Conservation (phyloP, 1,140 invertebrate genomes). For the Drosophila saltans region DNA sequence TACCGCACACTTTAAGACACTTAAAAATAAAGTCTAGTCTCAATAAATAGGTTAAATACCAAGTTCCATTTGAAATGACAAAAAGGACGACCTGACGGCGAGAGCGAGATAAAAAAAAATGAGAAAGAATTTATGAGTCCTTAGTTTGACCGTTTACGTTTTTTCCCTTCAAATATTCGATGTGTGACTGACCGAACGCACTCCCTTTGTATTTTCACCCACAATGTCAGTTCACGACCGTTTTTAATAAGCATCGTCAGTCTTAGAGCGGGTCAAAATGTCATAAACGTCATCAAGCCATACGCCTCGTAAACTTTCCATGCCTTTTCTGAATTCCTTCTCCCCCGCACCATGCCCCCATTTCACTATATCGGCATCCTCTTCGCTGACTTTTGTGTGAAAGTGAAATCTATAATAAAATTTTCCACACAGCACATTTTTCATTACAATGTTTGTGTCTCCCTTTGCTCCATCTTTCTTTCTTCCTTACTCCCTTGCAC, state of each 20-base stretch:
- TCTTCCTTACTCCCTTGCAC: background rate
- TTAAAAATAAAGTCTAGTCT: background rate
- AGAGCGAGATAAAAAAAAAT: too few relatives aligned
- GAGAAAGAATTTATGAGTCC: conserved; percentile 3
- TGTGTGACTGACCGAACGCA: too few relatives aligned
- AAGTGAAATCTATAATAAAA: conserved; percentile 77
- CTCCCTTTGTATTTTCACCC: background rate
- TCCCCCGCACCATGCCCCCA: background rate
- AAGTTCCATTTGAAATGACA: background rate
- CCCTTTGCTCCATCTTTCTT: too few relatives aligned
- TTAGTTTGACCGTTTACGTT: background rate
- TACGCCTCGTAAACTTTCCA: conserved; percentile 58
- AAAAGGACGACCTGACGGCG: background rate
- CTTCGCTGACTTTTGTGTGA: conserved; percentile 14
- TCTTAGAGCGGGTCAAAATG: conserved; percentile 59
- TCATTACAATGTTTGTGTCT: conserved; percentile 37
- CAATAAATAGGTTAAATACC: conserved; percentile 11
- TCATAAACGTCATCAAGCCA: conserved; percentile 65
- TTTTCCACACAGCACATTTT: conserved; percentile 43
- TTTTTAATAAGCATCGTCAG: conserved; percentile 57
- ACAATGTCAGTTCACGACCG: conserved; percentile 27
- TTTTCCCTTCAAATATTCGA: background rate
- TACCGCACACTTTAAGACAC: too few relatives aligned
- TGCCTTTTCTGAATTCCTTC: conserved; percentile 1
- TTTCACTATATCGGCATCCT: background rate